Conservation (phyloP, 2,113 vertebrate genomes). For the Myotis brandtii region DNA sequence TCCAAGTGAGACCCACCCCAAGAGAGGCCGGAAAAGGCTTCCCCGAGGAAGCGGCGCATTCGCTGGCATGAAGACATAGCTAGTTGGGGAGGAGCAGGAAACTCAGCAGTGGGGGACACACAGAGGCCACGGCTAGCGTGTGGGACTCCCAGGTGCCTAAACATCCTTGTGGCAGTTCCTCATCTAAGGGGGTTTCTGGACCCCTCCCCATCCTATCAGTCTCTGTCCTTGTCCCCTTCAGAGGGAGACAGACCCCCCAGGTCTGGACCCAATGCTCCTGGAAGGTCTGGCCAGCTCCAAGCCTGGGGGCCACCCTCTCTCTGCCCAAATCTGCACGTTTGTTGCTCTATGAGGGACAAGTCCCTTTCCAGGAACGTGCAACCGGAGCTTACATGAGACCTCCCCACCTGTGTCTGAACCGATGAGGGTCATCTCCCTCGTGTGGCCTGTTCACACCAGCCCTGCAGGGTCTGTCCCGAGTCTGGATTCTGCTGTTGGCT, state of each 20-base stretch:
- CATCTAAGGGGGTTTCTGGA: neutral
- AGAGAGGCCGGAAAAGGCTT: neutral
- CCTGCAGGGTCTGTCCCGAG: neutral
- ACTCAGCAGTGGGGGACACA: neutral
- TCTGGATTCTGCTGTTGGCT: neutral
- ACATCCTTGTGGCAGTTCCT: neutral
- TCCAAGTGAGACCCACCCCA: no score
- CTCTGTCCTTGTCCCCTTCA: neutral
- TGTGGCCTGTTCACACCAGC: neutral
- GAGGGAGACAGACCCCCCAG: neutral
- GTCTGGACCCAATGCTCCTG: neutral
- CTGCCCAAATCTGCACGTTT: neutral
- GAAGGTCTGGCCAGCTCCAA: neutral
- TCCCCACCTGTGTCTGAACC: neutral
- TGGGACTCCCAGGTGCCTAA: neutral
- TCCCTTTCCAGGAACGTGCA: neutral
- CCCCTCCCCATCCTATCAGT: neutral
- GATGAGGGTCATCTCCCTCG: neutral
- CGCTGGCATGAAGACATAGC: neutral
- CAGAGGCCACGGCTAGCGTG: neutral
- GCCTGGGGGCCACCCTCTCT: neutral
- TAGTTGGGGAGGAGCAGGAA: neutral
- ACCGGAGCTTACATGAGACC: neutral
- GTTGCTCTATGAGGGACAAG: neutral
- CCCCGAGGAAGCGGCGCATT: neutral